Evolutionary conservation across 2,113 vertebrate genomes (phyloP), one percentile per base, ranked within the genome.

Genomic region (Mus spicilegus): DNA sequence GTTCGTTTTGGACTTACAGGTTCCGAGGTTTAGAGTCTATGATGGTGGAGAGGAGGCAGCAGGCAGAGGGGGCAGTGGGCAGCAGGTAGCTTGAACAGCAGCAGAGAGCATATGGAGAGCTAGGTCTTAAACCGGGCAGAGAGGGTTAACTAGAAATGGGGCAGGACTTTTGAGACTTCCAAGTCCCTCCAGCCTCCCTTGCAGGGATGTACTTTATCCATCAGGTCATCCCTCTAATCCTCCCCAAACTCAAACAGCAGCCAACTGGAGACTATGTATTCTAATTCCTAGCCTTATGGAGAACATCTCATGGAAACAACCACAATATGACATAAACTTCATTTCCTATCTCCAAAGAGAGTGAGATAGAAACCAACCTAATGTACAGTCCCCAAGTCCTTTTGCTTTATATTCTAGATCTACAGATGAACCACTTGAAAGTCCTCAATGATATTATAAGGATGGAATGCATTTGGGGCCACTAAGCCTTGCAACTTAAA

Each of bases 401-500:
- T 92, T 76, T 85, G 33, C 39, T n/a, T 86, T 91, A 39, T 72
- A 69, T 73, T 91, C 28, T 85, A 61, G 58, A 75, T 91, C 42
- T 70, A 30, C 26, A n/a, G 36, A 80, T 87, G 82, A 89, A 10
- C 39, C 1, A 0, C 24, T 39, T 91, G 9, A 75, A 3, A 69
- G 8, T 88, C 91, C 65, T 9, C 76, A 9, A 76, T 76, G 76
- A 82, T 63, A 51, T 33, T 39, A 82, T 94, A 0, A 39, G 63
- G 16, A 75, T 78, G 75, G 24, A n/a, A 80, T 2, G 80, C 14
- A 70, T 95, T 76, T 46, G 90, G 28, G 30, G 51, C 63, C 49
- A 67, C 61, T n/a, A 82, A 91, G 28, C 12, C 72, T 90, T 42
- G 11, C 42, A 46, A 96, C 87, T 82, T 90, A 73, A 75, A 87